A percentile compares a stretch with the other conserved stretches of the same genome.
Conservation (phyloP, 2,113 vertebrate species). For the Anoura caudifer region DNA sequence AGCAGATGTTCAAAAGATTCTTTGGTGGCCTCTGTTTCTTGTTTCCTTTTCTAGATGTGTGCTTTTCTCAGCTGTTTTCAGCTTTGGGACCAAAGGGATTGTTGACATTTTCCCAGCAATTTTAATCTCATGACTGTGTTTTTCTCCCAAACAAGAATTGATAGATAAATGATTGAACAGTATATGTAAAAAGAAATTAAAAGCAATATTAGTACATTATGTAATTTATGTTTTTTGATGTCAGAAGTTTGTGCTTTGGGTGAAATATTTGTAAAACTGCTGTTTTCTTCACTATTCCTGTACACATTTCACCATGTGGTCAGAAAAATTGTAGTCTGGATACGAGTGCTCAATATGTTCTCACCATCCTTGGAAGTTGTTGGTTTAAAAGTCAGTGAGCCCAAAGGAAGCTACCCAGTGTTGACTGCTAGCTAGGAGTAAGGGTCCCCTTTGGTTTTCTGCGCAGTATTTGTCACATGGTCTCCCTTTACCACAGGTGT, state of each 20-base stretch:
- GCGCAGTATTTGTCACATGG: slow-evolving; percentile 56
- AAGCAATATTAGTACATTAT: slow-evolving; percentile 77
- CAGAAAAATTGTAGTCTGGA: slow-evolving; percentile 73
- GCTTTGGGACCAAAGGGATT: slow-evolving; percentile 85
- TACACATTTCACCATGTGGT: slow-evolving; percentile 60
- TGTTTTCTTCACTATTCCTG: slow-evolving; percentile 65
- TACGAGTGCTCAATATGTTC: slow-evolving; percentile 68
- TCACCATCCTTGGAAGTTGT: slow-evolving; percentile 61
- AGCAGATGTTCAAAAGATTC: slow-evolving; percentile 70
- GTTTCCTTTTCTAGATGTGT: slow-evolving; percentile 62
- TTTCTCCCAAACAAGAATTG: slow-evolving; percentile 73
- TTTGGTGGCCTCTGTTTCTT: slow-evolving; percentile 68
- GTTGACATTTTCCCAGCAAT: slow-evolving; percentile 73
- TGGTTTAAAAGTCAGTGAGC: slow-evolving; percentile 64
- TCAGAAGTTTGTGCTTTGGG: slow-evolving; percentile 73
- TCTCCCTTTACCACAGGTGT: slow-evolving; percentile 47
- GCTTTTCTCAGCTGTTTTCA: slow-evolving; percentile 77
- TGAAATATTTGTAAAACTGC: slow-evolving; percentile 77
- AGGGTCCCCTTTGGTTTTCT: slow-evolving; percentile 66
- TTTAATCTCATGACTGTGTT: slow-evolving; percentile 76
- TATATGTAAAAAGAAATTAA: slow-evolving; percentile 71
- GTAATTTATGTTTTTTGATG: slow-evolving; percentile 71
- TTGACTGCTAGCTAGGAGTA: slow-evolving; percentile 44
- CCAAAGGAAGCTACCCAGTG: slow-evolving; percentile 49
- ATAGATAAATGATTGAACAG: slow-evolving; percentile 69